Evolutionary conservation across 1,140 invertebrate genomes (phyloP), one percentile per base, ranked within the genome.

Genomic region (Nilaparvata lugens): DNA sequence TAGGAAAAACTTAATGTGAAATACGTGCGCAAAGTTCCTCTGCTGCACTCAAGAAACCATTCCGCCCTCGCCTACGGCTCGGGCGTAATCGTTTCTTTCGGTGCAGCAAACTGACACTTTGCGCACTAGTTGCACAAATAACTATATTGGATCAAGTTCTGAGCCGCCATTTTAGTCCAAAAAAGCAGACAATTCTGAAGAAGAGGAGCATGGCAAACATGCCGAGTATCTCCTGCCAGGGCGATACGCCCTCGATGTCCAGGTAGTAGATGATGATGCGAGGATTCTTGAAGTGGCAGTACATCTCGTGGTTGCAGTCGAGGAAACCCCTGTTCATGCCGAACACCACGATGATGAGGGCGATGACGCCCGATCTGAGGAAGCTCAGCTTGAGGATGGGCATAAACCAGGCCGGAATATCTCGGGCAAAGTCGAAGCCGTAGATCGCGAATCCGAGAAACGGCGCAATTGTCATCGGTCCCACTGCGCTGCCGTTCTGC

Each of bases 401-500:
- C 60, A 79, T 76, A 78, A 84, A 82, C 11, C 75, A 63, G 19
- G 74, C 70, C 0, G 81, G 75, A 18, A 85, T 81, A 24, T 76
- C 73, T 23, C 78, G 73, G 0, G 82, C 82, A 73, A 84, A 84
- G 68, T 85, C 83, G 63, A 84, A 84, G 0, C 83, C 83, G 65
- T 84, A 84, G 28, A 83, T 79, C 0, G 81, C 82, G 11, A 85
- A 70, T 2, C 82, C 82, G 38, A 85, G 77, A 53, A 83, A 78
- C 0, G 82, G 81, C 0, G 82, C 83, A 18, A 84, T 80, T 0
- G 78, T 70, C 56, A 81, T 67, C 1, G 83, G 82, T 4, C 81
- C 83, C 35, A 84, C 79, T 13, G 80, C 82, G 64, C 79, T 79
- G 48, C 83, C 83, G 63, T 84, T 85, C 83, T 84, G 71, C 7